These are phyloP conservation scores for Agonum fuliginosum DNA, from an alignment of 2,888 invertebrate genomes.

Conservation along the genomic window DNA sequence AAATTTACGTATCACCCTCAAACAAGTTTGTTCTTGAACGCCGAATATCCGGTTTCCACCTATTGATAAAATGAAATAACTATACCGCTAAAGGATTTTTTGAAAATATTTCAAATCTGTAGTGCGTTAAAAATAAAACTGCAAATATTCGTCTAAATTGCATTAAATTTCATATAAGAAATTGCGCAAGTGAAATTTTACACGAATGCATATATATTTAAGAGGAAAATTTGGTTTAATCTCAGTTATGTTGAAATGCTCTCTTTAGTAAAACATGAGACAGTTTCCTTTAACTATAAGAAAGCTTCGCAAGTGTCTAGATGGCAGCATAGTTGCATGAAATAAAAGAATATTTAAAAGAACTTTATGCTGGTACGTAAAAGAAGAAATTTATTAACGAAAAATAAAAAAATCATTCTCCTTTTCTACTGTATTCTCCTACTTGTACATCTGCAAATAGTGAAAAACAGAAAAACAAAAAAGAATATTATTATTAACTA, in stretches of 20 bases:
- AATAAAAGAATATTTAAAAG: conserved; percentile 46
- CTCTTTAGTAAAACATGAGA: conserved; percentile 40
- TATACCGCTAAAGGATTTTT: too few species aligned
- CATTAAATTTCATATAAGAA: conserved; percentile 3
- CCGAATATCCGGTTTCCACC: too few species aligned
- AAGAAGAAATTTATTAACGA: conserved; percentile 36
- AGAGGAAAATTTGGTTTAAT: conserved; percentile 34
- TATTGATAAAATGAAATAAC: too few species aligned
- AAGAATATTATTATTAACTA: conserved; percentile 19
- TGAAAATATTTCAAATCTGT: too few species aligned
- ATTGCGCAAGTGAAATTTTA: not conserved
- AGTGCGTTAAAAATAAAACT: too few species aligned
- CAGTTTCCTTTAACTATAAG: conserved; percentile 42
- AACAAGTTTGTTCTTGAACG: too few species aligned
- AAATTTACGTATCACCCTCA: too few species aligned
- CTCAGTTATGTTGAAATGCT: conserved; percentile 35
- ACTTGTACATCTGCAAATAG: not conserved
- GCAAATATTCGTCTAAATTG: not conserved
- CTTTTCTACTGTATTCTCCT: conserved; percentile 21
- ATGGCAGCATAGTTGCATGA: conserved; percentile 39
- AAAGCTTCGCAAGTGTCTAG: conserved; percentile 34
- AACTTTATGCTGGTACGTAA: conserved; percentile 42
- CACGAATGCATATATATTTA: conserved; percentile 25
- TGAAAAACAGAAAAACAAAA: not conserved
- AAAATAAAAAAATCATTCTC: conserved; percentile 29